These are phyloP conservation scores for Calephelis perditalis DNA, from an alignment of 2,888 invertebrate genomes.

Conservation along the genomic window DNA sequence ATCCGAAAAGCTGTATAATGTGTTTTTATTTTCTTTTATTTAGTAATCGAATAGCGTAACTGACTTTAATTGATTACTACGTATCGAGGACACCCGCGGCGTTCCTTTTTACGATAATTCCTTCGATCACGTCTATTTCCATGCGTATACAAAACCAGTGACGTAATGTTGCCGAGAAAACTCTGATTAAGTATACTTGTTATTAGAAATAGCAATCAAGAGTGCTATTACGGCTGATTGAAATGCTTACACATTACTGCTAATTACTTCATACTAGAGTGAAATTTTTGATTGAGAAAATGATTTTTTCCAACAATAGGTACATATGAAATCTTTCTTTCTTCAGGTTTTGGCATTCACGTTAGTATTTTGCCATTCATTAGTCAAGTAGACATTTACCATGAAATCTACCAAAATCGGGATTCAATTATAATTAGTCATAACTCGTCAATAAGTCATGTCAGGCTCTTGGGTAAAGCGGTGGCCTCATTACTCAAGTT, in stretches of 20 bases:
- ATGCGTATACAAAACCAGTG: slow-evolving; percentile 16
- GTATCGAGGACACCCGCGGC: slow-evolving; percentile 24
- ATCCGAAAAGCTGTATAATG: slow-evolving; percentile 2
- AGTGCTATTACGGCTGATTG: background rate
- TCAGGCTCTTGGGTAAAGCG: too few species aligned
- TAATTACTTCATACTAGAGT: background rate
- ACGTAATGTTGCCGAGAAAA: slow-evolving; percentile 15
- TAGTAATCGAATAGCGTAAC: slow-evolving; percentile 50
- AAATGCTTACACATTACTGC: slow-evolving; percentile 5
- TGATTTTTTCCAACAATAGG: too few species aligned
- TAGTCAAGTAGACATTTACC: too few species aligned
- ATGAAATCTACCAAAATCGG: too few species aligned
- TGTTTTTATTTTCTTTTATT: slow-evolving; percentile 56
- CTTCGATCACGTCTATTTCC: slow-evolving; percentile 11
- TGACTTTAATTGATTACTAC: slow-evolving; percentile 38
- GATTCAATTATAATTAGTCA: too few species aligned
- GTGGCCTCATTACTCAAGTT: too few species aligned
- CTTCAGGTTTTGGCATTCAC: too few species aligned
- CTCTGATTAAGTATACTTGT: slow-evolving; percentile 12
- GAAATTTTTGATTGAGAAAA: too few species aligned
- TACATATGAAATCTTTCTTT: too few species aligned
- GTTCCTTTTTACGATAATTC: slow-evolving; percentile 21
- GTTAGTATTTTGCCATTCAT: too few species aligned
- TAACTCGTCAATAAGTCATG: too few species aligned
- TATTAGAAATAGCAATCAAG: slow-evolving; percentile 10